Evolutionary conservation across 2,888 invertebrate genomes (phyloP).

Genomic region (Portevinia maculata): DNA sequence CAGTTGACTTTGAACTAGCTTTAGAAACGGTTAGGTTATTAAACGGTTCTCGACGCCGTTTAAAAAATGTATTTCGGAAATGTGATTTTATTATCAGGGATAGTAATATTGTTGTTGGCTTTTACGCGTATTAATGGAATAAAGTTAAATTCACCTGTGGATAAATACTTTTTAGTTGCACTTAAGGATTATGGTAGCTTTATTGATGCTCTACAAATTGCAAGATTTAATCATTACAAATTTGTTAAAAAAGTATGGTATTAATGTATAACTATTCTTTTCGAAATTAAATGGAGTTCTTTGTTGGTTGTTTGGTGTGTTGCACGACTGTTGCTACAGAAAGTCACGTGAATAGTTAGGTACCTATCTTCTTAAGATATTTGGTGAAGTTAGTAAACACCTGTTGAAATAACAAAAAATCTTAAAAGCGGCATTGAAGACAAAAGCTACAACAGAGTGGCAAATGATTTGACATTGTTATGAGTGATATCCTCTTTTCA

Average conservation of each 20-base stretch:
- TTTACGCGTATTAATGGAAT: constrained; percentile 14
- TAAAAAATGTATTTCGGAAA: constrained; percentile 53
- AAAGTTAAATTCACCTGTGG: constrained; percentile 53
- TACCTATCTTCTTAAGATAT: too few relatives aligned
- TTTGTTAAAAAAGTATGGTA: constrained; percentile 64
- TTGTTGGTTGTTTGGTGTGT: too few relatives aligned
- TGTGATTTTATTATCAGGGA: constrained; percentile 30
- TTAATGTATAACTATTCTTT: too few relatives aligned
- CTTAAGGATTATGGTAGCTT: constrained; percentile 65
- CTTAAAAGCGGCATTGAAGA: too few relatives aligned
- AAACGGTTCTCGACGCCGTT: constrained; percentile 3
- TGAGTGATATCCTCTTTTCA: too few relatives aligned
- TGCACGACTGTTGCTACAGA: too few relatives aligned
- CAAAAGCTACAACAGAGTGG: too few relatives aligned
- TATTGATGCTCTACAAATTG: constrained; percentile 59
- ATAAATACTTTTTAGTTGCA: constrained; percentile 63
- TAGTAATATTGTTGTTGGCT: constrained; percentile 9
- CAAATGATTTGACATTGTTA: too few relatives aligned
- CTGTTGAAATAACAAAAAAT: too few relatives aligned
- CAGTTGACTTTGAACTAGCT: constrained; percentile 56
- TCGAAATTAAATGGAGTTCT: too few relatives aligned
- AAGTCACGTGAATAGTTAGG: too few relatives aligned
- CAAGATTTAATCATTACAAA: constrained; percentile 58
- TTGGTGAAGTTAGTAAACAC: too few relatives aligned
- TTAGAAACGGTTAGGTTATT: constrained; percentile 36